These are phyloP conservation scores for Aporophyla lueneburgensis DNA, from an alignment of 2,888 invertebrate species.

Conservation along the genomic window DNA sequence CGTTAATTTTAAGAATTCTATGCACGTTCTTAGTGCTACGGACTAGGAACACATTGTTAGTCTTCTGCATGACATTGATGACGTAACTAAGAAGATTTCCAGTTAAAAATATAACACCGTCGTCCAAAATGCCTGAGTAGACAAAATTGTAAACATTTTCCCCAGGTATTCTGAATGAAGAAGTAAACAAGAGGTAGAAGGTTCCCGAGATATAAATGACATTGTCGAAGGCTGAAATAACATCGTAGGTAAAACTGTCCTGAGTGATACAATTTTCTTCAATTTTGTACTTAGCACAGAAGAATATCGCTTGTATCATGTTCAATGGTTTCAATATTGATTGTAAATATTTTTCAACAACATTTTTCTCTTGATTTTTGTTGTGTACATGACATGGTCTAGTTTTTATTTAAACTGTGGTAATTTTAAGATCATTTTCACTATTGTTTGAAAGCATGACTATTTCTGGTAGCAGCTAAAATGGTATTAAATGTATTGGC, in stretches of 20 bases:
- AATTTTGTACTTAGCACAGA: slow-evolving; percentile 47
- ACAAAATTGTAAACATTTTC: not conserved
- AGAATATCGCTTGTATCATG: slow-evolving; percentile 40
- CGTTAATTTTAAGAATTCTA: slow-evolving; percentile 28
- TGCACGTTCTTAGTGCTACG: slow-evolving; percentile 29
- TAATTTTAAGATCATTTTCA: slow-evolving; percentile 7
- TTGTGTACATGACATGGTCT: not conserved
- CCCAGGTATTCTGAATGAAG: not conserved
- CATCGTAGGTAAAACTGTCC: slow-evolving; percentile 30
- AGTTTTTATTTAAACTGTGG: not conserved
- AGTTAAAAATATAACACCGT: not conserved
- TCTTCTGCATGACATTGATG: slow-evolving; percentile 17
- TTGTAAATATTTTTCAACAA: slow-evolving; percentile 25
- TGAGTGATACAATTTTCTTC: slow-evolving; percentile 1
- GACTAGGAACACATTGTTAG: slow-evolving; percentile 29
- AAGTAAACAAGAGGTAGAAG: not conserved
- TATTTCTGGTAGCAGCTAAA: not conserved
- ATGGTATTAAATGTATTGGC: not conserved
- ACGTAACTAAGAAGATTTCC: slow-evolving; percentile 22
- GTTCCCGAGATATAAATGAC: not conserved
- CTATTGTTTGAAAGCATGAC: slow-evolving; percentile 6
- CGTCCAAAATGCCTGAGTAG: not conserved
- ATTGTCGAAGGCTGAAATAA: slow-evolving; percentile 15
- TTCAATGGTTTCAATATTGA: slow-evolving; percentile 41
- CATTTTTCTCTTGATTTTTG: not conserved